Base-by-base conservation (phyloP, 2,888 invertebrate species). In the Himalopsyche japonica region DNA sequence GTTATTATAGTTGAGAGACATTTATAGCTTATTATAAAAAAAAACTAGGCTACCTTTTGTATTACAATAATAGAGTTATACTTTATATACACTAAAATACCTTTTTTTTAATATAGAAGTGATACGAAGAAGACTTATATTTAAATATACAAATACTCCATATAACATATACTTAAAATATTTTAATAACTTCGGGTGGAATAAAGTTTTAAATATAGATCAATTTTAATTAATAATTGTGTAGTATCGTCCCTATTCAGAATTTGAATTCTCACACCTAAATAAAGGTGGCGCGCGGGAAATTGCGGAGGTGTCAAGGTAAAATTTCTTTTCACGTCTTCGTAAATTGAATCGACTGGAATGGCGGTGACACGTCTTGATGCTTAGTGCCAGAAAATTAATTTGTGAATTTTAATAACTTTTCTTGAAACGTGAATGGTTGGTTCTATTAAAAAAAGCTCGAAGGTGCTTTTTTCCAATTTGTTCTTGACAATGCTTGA, bases 301-400 rank as follows among this genome's bases (percentile, higher is more conserved):
- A 30, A 24, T 27, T 34, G 76, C 32, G 76, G 32, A 76, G 81
- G 79, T 84, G 84, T 76, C 84, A 82, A 84, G 84, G 84, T 84
- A 76, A 84, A 84, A 79, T 84, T 84, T 84, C 84, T 82, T 84
- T 84, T 84, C 82, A 47, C 70, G 70, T 70, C 43, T 78, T 47
- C 37, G 64, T 49, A 76, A 81, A 81, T 84, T 81, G 84, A 84
- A 78, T 81, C 79, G 84, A 64, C 84, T 79, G 82, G 84, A 84
- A 84, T 84, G 84, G 80, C 76, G 49, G 82, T 84, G 84, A 84
- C 84, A 84, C 84, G 80, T 84, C 84, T 84, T 84, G 84, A 84
- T 82, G 82, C 47, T 84, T 79, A 80, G 82, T 79, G 82, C 82
- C 82, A 82, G 82, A 84, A 84, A 70, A 82, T 84, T 84, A 82